phyloP scores from a whole-genome alignment of 1,140 invertebrate genomes.

The Bombus huntii region DNA sequence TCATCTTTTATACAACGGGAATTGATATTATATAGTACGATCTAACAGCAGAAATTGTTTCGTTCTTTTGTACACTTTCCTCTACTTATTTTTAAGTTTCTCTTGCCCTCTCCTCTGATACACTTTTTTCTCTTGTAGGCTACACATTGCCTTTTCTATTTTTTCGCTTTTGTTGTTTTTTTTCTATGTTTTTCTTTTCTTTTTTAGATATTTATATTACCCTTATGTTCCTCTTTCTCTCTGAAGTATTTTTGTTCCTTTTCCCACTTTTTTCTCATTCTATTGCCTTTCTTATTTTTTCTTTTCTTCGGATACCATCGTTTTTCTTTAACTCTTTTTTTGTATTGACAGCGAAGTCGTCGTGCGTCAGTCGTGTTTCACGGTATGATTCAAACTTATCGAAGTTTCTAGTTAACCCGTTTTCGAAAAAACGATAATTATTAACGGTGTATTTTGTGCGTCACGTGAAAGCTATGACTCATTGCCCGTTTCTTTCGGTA shows the following conservation, averaged over 20 bases:
- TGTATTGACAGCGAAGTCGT: not conserved
- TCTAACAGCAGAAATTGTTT: too few species aligned
- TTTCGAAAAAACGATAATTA: constrained; percentile 1
- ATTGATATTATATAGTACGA: too few species aligned
- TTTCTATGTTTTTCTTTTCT: not conserved
- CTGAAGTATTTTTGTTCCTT: not conserved
- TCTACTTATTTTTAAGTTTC: not conserved
- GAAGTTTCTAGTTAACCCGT: not conserved
- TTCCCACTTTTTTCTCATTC: not conserved
- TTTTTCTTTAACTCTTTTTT: not conserved
- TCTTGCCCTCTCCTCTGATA: not conserved
- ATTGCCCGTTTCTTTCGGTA: not conserved
- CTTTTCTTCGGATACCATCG: not conserved
- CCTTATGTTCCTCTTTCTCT: not conserved
- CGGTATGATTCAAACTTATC: constrained; percentile 4
- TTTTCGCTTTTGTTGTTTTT: not conserved
- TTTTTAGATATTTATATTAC: not conserved
- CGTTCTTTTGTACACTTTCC: too few species aligned
- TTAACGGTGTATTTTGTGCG: not conserved
- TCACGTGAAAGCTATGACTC: not conserved
- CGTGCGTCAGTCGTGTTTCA: constrained; percentile 22
- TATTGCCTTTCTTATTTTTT: not conserved
- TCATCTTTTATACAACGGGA: not conserved
- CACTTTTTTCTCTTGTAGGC: not conserved
- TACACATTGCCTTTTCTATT: not conserved